These are phyloP conservation scores for Todiramphus saurophagus DNA, from an alignment of 2,113 vertebrate species.

Conservation along the genomic window DNA sequence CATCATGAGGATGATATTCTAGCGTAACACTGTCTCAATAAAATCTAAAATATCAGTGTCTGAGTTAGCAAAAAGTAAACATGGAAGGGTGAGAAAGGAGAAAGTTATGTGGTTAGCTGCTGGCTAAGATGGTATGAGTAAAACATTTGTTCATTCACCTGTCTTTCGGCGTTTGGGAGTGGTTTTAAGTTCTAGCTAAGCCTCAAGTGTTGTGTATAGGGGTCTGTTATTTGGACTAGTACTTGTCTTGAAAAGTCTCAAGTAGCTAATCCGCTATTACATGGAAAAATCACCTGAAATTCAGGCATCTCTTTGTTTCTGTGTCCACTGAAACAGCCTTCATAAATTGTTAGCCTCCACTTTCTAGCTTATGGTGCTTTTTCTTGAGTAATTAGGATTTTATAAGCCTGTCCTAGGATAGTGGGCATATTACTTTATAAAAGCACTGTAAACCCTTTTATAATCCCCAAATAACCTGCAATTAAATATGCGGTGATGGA, in stretches of 20 bases:
- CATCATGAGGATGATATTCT: not conserved
- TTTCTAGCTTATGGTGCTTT: not conserved
- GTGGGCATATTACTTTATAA: not conserved
- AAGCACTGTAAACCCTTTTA: not conserved
- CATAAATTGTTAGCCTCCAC: not conserved
- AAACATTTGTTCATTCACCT: not conserved
- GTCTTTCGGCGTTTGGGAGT: fast-evolving
- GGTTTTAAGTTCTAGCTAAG: not conserved
- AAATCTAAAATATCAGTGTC: not conserved
- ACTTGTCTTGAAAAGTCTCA: not conserved
- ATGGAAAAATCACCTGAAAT: not conserved
- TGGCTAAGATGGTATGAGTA: not conserved
- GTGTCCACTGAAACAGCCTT: not conserved
- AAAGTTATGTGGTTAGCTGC: not conserved
- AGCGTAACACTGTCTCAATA: not conserved
- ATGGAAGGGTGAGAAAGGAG: not conserved
- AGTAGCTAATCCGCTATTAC: not conserved
- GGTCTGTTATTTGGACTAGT: not conserved
- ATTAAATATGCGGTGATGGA: not conserved
- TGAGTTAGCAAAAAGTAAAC: not conserved
- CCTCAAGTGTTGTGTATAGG: fast-evolving
- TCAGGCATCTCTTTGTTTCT: not conserved
- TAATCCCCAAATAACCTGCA: not conserved
- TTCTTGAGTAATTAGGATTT: not conserved
- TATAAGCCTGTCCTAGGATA: not conserved